Conservation (phyloP, 2,113 vertebrate species). For the Oreochromis niloticus region DNA sequence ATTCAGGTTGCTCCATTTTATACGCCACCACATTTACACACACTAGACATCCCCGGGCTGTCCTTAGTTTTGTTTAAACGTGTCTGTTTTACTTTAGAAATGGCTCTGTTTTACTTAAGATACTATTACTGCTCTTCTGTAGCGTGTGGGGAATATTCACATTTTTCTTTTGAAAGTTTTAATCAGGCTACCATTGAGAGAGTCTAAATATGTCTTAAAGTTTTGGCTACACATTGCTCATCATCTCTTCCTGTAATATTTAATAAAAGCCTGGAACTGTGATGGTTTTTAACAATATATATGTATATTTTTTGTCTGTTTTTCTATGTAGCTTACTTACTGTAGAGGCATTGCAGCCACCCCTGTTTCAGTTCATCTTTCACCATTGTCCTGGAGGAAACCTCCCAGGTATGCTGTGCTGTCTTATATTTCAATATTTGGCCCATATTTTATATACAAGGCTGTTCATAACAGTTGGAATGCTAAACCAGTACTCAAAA, state of each 20-base stretch:
- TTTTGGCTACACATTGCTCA: not conserved
- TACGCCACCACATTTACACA: slow-evolving; percentile 19
- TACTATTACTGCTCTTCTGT: not conserved
- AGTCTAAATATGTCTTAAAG: not conserved
- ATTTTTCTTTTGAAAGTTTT: not conserved
- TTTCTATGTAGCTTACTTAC: slow-evolving; percentile 49
- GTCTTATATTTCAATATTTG: not conserved
- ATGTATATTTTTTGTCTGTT: not conserved
- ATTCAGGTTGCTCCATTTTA: slow-evolving; percentile 64
- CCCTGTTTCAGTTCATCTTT: slow-evolving; percentile 48
- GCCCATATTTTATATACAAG: not conserved
- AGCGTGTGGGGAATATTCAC: not conserved
- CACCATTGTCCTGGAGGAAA: slow-evolving; percentile 68
- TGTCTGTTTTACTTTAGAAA: not conserved
- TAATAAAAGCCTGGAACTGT: not conserved
- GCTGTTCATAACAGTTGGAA: not conserved
- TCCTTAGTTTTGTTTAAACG: not conserved
- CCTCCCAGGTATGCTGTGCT: slow-evolving; percentile 62
- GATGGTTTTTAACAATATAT: not conserved
- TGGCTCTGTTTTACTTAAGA: not conserved
- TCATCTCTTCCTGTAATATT: not conserved
- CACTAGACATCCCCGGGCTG: not conserved
- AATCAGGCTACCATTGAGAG: not conserved
- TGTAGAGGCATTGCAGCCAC: slow-evolving; percentile 57
- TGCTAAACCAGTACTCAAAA: not conserved